Evolutionary conservation across 2,113 vertebrate species (phyloP), one percentile per base, ranked within the genome.

Genomic region (Carassius gibelio): DNA sequence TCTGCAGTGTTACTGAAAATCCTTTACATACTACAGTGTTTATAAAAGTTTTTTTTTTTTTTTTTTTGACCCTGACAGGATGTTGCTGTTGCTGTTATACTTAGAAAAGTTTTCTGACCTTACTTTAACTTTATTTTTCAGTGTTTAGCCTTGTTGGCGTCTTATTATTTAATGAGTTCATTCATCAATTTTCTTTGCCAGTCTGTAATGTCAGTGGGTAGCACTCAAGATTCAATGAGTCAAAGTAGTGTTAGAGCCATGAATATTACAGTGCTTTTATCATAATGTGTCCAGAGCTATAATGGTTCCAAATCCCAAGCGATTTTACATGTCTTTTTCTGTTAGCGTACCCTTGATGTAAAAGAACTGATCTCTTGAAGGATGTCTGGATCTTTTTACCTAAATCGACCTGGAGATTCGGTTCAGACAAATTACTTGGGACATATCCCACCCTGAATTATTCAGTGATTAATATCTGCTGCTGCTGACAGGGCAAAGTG

Each of bases 391-490:
- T 8, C 55, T 78, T 21, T 78, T 50, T 38, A 71, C 13, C 8
- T 75, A 11, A 59, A 21, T 72, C 7, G 81, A 42, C 61, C 80
- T 81, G n/a, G 75, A 76, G 75, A 76, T 45, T 81, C 23, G 61
- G 57, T 75, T 69, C 81, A 87, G 89, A 81, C 89, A 85, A 87
- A 87, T 88, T 64, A 89, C 80, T 82, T 81, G 48, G 57, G 81
- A 38, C 59, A 13, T 71, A 61, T 80, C 61, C 50, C 66, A 68
- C 23, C 19, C 50, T 90, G 81, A 89, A 90, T 89, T 76, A 89
- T 90, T 89, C 76, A 89, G 57, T 76, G n/a, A 34, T 50, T 83
- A 84, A 86, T 90, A 83, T 85, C 57, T 84, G 62, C 84, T 50
- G 30, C 34, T 72, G 68, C 75, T 81, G 89, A 84, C 75, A 75